Conservation (phyloP, 2,888 invertebrate species). For the Eristalinus aeneus region DNA sequence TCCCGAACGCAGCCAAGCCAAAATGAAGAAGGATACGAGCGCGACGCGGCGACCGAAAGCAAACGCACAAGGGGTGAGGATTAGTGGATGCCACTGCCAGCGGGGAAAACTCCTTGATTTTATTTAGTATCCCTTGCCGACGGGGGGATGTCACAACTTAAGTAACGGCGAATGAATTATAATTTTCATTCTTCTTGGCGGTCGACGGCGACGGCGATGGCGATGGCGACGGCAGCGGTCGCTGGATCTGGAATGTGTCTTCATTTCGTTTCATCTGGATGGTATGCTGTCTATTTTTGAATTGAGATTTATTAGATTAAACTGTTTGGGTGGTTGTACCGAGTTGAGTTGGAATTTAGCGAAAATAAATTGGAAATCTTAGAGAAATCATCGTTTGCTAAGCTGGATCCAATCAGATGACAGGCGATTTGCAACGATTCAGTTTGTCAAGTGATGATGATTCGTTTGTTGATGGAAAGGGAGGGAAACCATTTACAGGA, state of each 20-base stretch:
- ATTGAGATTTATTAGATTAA: conserved; percentile 54
- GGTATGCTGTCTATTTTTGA: conserved; percentile 41
- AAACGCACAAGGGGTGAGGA: conserved; percentile 20
- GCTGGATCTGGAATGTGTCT: conserved; percentile 12
- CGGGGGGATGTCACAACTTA: conserved; percentile 47
- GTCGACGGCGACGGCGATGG: background rate
- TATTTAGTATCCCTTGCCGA: conserved; percentile 56
- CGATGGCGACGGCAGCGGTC: background rate
- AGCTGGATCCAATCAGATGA: background rate
- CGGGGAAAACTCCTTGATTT: conserved; percentile 1
- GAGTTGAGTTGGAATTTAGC: background rate
- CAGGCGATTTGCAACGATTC: background rate
- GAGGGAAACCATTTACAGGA: background rate
- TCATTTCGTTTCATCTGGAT: conserved; percentile 10
- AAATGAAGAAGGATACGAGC: conserved; percentile 42
- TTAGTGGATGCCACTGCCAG: conserved; percentile 22
- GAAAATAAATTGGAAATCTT: conserved; percentile 38
- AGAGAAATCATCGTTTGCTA: background rate
- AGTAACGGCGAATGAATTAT: conserved; percentile 55
- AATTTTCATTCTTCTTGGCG: conserved; percentile 29
- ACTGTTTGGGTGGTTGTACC: background rate
- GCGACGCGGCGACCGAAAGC: background rate
- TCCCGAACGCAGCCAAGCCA: conserved; percentile 37
- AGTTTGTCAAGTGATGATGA: background rate
- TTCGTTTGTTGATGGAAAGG: background rate